Percentiles rank a stretch among this genome's conserved stretches.
These are phyloP conservation scores for Oxytorus armatus DNA, from an alignment of 2,888 invertebrate genomes.

Conservation along the genomic window DNA sequence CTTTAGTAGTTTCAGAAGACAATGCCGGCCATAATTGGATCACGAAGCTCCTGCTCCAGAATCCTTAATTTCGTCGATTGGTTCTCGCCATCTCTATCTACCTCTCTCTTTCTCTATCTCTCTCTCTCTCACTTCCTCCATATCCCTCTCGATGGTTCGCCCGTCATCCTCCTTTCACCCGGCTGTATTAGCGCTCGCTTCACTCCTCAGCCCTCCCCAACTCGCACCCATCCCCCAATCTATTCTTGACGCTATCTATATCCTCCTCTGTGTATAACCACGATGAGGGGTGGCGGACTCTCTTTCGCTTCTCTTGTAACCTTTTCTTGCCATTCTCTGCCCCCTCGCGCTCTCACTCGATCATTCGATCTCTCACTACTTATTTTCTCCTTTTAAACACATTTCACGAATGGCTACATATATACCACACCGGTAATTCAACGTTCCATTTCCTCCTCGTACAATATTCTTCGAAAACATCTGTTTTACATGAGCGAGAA, in stretches of 20 bases:
- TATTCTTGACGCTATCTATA: constrained; percentile 55
- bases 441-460: constrained; percentile 4
- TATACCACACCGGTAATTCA: constrained; percentile 16
- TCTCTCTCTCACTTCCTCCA: constrained; percentile 33
- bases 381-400: constrained; percentile 28
- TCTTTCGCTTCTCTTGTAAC: constrained; percentile 42
- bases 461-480: constrained; percentile 3
- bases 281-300: constrained; percentile 2
- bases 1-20: constrained; percentile 78
- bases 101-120: constrained; percentile 55
- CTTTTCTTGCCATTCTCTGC: constrained; percentile 37
- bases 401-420: background rate
- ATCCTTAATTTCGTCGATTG: constrained; percentile 80
- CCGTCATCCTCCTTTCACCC: constrained; percentile 34
- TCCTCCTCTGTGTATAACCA: constrained; percentile 20
- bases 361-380: constrained; percentile 62
- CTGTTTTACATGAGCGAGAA: too few species aligned
- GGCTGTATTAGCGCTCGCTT: constrained; percentile 44
- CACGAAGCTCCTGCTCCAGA: constrained; percentile 77
- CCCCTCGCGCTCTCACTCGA: too few species aligned
- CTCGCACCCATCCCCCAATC: constrained; percentile 34
- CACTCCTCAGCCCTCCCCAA: constrained; percentile 20
- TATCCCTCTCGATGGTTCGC: constrained; percentile 31
- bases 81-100: constrained; percentile 71
- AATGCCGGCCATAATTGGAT: constrained; percentile 80